Evolutionary conservation across 2,113 vertebrate genomes (phyloP).

Genomic region (Tragelaphus buxtoni): DNA sequence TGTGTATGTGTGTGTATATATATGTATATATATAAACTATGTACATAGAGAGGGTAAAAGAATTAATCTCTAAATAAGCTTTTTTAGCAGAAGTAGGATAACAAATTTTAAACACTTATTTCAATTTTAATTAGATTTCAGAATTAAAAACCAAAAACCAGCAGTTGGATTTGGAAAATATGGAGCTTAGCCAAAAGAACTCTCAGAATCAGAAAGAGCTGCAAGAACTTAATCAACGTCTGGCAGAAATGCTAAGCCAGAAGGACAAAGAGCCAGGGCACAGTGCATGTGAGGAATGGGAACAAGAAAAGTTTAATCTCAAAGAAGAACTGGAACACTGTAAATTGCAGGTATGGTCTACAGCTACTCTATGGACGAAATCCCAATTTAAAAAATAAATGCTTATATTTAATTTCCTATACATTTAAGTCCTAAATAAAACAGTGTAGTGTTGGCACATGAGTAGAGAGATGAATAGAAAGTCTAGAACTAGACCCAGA

Average conservation of each 20-base stretch:
- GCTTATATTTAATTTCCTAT: neutral
- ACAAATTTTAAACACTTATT: constrained; percentile 21
- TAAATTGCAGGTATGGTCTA: constrained; percentile 71
- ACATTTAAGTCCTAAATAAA: neutral
- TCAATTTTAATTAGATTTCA: constrained; percentile 80
- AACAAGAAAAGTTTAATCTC: constrained; percentile 70
- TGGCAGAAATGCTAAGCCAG: constrained; percentile 79
- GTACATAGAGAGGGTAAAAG: neutral
- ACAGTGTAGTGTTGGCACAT: neutral
- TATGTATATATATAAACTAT: neutral
- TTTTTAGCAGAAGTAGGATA: constrained; percentile 41
- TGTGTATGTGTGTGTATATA: neutral
- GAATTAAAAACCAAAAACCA: constrained; percentile 86
- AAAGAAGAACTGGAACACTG: constrained; percentile 79
- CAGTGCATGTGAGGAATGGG: constrained; percentile 72
- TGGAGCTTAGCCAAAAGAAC: constrained; percentile 83
- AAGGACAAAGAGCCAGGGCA: constrained; percentile 70
- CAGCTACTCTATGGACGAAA: neutral
- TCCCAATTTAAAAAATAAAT: neutral
- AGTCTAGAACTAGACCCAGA: neutral
- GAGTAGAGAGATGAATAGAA: neutral
- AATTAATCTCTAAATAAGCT: neutral
- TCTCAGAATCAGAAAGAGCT: constrained; percentile 80
- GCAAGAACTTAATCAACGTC: constrained; percentile 82
- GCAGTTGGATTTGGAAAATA: constrained; percentile 87